A percentile compares a stretch with the other conserved stretches of the same genome.
Evolutionary conservation across 2,113 vertebrate species (phyloP).

Genomic region (Axis porcinus): DNA sequence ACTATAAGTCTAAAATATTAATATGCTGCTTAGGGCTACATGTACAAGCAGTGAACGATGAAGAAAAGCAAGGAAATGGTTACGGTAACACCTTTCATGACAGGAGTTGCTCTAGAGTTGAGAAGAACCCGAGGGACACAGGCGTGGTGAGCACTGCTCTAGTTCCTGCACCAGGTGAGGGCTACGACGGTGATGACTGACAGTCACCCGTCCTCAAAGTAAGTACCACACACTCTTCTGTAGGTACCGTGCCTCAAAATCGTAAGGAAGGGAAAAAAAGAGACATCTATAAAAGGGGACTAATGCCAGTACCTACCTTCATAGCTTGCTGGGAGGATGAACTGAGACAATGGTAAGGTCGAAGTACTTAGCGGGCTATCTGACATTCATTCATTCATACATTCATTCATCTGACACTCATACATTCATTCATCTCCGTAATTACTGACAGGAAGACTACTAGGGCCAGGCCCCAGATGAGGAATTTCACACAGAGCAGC

Average conservation of each 20-base stretch:
- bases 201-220: neutral
- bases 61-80: neutral
- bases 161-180: neutral
- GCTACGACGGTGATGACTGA: too few relatives aligned
- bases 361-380: neutral
- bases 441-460: neutral
- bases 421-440: neutral
- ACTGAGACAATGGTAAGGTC: neutral
- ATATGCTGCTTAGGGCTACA: neutral
- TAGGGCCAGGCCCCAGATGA: neutral
- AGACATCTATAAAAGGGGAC: neutral
- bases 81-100: fast-evolving
- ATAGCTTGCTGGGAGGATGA: neutral
- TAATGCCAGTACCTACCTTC: neutral
- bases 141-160: neutral
- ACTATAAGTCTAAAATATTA: neutral
- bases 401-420: too few relatives aligned
- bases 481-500: neutral
- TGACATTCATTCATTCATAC: neutral
- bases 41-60: neutral
- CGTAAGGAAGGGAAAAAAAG: neutral
- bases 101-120: neutral
- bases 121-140: neutral
- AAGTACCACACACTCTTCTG: neutral
- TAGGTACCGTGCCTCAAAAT: neutral